These are phyloP conservation scores for Idaea straminata DNA, from an alignment of 2,888 invertebrate genomes.

Conservation along the genomic window DNA sequence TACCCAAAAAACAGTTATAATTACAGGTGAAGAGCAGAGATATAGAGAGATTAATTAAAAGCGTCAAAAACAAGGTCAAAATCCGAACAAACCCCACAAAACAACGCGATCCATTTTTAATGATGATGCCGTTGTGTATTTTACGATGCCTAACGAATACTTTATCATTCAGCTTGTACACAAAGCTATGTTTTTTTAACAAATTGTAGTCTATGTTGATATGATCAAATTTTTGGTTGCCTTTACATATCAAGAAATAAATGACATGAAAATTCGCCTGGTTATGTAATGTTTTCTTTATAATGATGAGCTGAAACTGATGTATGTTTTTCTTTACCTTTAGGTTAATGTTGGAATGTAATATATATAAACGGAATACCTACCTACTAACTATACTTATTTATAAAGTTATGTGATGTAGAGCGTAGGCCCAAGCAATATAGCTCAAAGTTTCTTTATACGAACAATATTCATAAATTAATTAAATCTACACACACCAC, in stretches of 20 bases:
- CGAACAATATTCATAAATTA: slow-evolving; percentile 35
- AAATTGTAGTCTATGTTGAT: background rate
- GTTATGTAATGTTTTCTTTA: too few relatives aligned
- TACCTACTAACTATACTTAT: background rate
- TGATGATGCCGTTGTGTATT: slow-evolving; percentile 8
- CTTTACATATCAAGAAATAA: too few relatives aligned
- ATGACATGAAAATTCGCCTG: too few relatives aligned
- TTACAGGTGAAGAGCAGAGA: background rate
- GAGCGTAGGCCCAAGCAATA: background rate
- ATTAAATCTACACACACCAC: slow-evolving; percentile 45
- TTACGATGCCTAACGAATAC: slow-evolving; percentile 3
- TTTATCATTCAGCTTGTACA: background rate
- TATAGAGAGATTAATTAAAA: slow-evolving; percentile 4
- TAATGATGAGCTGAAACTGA: too few relatives aligned
- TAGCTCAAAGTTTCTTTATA: background rate
- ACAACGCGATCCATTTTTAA: slow-evolving; percentile 15
- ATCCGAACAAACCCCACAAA: slow-evolving; percentile 10
- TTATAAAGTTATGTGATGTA: background rate
- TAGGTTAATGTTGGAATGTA: background rate
- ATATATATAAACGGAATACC: background rate
- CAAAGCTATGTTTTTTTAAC: background rate
- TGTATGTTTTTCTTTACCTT: too few relatives aligned
- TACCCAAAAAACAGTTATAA: background rate
- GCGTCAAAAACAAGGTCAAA: background rate
- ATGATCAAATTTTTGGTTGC: background rate